A percentile compares a stretch with the other conserved stretches of the same genome.
Evolutionary conservation across 1,140 invertebrate species (phyloP).

Genomic region (Acromyrmex charruanus): DNA sequence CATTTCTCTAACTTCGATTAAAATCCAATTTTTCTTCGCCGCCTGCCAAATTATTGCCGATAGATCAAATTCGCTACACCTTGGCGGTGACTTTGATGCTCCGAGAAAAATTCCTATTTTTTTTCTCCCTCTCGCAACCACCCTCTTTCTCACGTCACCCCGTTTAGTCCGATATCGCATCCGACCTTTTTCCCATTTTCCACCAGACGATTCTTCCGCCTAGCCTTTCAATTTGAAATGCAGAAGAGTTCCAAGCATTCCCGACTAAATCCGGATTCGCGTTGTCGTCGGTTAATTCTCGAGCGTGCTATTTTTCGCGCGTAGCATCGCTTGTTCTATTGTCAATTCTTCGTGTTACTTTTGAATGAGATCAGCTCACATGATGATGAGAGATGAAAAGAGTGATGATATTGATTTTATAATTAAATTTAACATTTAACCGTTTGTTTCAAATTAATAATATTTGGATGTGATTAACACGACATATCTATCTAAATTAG

Average conservation of each 20-base stretch:
- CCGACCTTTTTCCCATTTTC: conserved; percentile 63
- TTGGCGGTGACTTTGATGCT: conserved; percentile 37
- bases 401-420: neutral
- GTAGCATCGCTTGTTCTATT: conserved; percentile 12
- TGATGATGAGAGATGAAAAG: too few species aligned
- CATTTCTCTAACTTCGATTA: conserved; percentile 31
- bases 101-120: conserved; percentile 60
- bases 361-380: neutral
- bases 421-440: conserved; percentile 20
- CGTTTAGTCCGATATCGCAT: conserved; percentile 42
- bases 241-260: conserved; percentile 54
- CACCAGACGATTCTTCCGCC: conserved; percentile 59
- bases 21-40: conserved; percentile 44
- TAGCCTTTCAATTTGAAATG: conserved; percentile 65
- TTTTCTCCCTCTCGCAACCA: conserved; percentile 6
- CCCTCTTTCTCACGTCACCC: conserved; percentile 31
- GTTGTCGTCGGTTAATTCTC: conserved; percentile 58
- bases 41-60: conserved; percentile 9
- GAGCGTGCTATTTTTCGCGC: conserved; percentile 39
- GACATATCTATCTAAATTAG: neutral
- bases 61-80: conserved; percentile 38
- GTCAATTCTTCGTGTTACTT: neutral
- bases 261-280: conserved; percentile 53
- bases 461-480: conserved; percentile 1
- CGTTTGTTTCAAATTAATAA: neutral